Base-by-base conservation (phyloP, 2,888 invertebrate species). In the Macropis europaea region DNA sequence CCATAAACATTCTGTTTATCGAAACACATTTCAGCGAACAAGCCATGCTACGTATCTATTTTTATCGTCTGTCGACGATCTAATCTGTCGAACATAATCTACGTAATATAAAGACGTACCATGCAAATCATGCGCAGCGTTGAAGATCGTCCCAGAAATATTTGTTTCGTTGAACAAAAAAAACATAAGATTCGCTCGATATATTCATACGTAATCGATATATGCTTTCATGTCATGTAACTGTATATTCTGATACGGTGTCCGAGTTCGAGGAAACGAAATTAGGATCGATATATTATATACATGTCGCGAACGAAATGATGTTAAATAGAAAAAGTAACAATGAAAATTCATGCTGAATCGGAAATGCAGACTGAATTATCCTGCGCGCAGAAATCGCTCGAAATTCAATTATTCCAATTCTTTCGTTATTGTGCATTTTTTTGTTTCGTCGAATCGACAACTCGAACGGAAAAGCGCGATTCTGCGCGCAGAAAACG, bases 141-240 rank as follows among this genome's bases (percentile, higher is more conserved):
- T 82, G 85, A 87, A 87, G 88, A 84, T 87, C 81, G 88, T 88
- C 88, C 88, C 87, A 89, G 87, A 84, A 82, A 76, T 75, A 72
- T 80, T 75, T 40, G 32, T 76, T 50, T 63, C 63, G 50, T 76
- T 7, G 40, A 38, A 36, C 22, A n/a, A 11, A 28, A 40, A 32
- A 50, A 38, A 36, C 22, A n/a, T 15, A 28, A 40, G 32, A 50
- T 36, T 40, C 40, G 34, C 19, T 32, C 11, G 7, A 38, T 30
- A 34, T 38, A 56, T 48, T 13, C 15, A 45, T 11, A 9, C 13
- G 4, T 13, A 15, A 13, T 13, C 9, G 7, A 15, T 13, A 36
- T 24, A 30, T 30, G 2, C 48, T 59, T 32, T 48, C 28, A 59
- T 45, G 45, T 48, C n/a, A 60, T 56, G 45, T 69, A 34, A 47